These are phyloP conservation scores for Mobula hypostoma DNA, from an alignment of 2,113 vertebrate genomes.

Conservation along the genomic window DNA sequence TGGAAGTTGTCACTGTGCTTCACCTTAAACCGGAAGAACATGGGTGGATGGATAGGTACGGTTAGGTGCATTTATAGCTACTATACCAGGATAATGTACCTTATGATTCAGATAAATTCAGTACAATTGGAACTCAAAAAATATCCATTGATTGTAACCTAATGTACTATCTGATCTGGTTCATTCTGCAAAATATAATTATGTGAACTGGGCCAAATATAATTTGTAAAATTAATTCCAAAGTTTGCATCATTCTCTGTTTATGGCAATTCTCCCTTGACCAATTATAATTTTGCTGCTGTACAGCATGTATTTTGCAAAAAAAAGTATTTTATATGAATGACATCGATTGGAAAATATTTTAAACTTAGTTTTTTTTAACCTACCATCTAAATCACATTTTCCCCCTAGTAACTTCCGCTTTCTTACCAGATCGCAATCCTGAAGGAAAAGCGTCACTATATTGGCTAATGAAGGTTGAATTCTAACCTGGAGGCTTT, in stretches of 20 bases:
- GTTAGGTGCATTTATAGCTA: too few relatives aligned
- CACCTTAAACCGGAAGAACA: background rate
- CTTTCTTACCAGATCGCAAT: background rate
- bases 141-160: background rate
- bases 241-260: background rate
- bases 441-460: background rate
- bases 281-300: background rate
- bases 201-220: background rate
- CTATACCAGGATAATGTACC: background rate
- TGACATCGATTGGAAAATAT: background rate
- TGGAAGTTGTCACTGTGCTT: too few relatives aligned
- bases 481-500: background rate
- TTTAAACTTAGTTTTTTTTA: background rate
- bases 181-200: background rate
- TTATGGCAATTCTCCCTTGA: background rate
- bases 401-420: background rate
- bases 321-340: too few relatives aligned
- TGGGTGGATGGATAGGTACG: background rate
- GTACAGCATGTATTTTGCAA: background rate
- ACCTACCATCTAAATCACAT: background rate
- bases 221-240: constrained; percentile 9
- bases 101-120: background rate
- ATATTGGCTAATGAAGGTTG: background rate
- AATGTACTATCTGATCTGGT: background rate
- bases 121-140: background rate